These are phyloP conservation scores for Eupithecia subfuscata DNA, from an alignment of 2,888 invertebrate genomes.

Conservation along the genomic window DNA sequence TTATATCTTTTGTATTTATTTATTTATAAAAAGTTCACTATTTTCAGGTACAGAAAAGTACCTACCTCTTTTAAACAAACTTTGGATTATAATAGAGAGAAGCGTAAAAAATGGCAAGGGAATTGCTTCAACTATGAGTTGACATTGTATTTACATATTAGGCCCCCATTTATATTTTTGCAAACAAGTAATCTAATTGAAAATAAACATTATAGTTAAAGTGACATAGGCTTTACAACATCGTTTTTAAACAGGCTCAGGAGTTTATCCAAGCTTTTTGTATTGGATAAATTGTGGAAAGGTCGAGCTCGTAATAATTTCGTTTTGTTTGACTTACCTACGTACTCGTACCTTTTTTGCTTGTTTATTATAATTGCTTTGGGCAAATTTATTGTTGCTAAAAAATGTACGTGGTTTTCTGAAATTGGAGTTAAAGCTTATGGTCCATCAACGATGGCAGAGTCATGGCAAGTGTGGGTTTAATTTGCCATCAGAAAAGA, in stretches of 20 bases:
- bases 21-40: too few species aligned
- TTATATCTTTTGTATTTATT: too few species aligned
- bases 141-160: too few species aligned
- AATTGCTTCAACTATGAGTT: too few species aligned
- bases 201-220: neutral
- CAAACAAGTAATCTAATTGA: neutral
- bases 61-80: neutral
- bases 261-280: conserved; percentile 35
- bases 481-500: neutral
- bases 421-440: conserved; percentile 5
- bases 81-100: neutral
- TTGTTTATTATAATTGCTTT: conserved; percentile 32
- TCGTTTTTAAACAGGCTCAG: conserved; percentile 30
- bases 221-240: conserved; percentile 10
- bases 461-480: neutral
- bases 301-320: conserved; percentile 35
- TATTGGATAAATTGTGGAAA: conserved; percentile 37
- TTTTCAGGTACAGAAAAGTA: neutral
- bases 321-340: conserved; percentile 36
- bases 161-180: too few species aligned
- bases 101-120: neutral
- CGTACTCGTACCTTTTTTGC: conserved; percentile 29
- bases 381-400: conserved; percentile 22
- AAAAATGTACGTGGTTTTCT: conserved; percentile 13
- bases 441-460: neutral